phyloP scores from a whole-genome alignment of 2,113 vertebrate genomes.

The Proteles cristata region DNA sequence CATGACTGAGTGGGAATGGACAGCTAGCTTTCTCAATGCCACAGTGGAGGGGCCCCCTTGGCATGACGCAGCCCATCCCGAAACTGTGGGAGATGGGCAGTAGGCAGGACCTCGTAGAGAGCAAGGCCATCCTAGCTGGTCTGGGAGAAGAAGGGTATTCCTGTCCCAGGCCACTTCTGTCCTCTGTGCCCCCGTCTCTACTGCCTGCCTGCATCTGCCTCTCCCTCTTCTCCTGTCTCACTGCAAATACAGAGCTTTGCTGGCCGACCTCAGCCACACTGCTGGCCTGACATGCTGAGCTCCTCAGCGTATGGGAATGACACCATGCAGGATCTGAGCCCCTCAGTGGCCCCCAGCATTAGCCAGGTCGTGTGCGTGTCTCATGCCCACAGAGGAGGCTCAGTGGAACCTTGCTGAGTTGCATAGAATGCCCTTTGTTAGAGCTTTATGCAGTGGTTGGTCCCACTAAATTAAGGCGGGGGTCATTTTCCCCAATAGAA shows the following conservation, averaged over 20 bases:
- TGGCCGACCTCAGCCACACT: not conserved
- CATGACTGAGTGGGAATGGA: not conserved
- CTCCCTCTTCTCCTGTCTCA: not conserved
- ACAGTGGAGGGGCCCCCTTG: not conserved
- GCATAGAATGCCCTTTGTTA: not conserved
- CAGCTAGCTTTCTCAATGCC: not conserved
- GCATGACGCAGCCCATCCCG: not conserved
- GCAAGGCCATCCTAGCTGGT: fast-evolving
- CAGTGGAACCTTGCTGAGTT: not conserved
- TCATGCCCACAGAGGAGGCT: not conserved
- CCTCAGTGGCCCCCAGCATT: not conserved
- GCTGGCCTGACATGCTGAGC: not conserved
- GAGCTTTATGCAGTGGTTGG: not conserved
- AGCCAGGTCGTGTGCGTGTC: not conserved
- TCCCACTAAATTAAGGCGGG: not conserved
- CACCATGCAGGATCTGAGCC: fast-evolving
- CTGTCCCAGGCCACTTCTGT: too few relatives aligned
- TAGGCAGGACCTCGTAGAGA: not conserved
- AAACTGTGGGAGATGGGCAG: not conserved
- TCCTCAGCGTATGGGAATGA: not conserved
- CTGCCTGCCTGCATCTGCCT: fast-evolving
- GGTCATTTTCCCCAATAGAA: not conserved
- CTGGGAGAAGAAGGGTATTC: not conserved
- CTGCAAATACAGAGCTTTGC: not conserved
- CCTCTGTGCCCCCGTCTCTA: too few relatives aligned